Base-by-base conservation (phyloP, 2,888 invertebrate genomes). In the Acronicta psi region DNA sequence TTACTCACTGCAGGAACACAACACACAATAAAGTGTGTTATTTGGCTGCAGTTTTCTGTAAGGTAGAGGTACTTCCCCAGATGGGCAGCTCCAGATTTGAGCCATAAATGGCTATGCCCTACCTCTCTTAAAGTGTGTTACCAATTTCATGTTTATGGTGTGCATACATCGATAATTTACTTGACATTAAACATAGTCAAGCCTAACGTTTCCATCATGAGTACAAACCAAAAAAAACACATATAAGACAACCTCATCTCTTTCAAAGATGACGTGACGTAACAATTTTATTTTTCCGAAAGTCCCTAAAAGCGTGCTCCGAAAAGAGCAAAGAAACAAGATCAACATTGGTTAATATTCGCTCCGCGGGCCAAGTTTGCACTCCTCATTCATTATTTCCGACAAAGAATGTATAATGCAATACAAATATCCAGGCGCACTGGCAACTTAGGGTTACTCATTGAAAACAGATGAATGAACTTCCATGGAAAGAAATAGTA, bases 341-440 rank as follows among this genome's bases (percentile, higher is more conserved):
- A 77, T 75, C 73, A 78, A 78, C 80, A 77, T 73, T 56, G 71
- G 73, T 79, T 79, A 82, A 81, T 76, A 80, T 78, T 77, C 81
- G 70, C 76, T 70, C 60, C 55, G 66, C 59, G 66, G 57, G 56
- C 49, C 50, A 69, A 73, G 66, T 67, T 71, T 69, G 73, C 79
- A 56, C 62, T 68, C 61, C 79, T 83, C 81, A 82, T 85, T 85
- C 83, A 85, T 85, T 84, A 85, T 84, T 83, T 77, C 72, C 65
- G 31, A 84, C 83, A 83, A 82, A 81, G 83, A 86, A 85, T 86
- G 75, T 79, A 81, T 84, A 84, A 86, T 85, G 82, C 78, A 81
- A 77, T 81, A 80, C 81, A 84, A 85, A 85, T 84, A 84, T 75
- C 61, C 54, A 56, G 55, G 41, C 44, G 59, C 67, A 59, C 54